Percentiles rank a stretch among this genome's conserved stretches.
These are phyloP conservation scores for Aleiodes sp. DNA, from an alignment of 1,140 invertebrate species.

Conservation along the genomic window DNA sequence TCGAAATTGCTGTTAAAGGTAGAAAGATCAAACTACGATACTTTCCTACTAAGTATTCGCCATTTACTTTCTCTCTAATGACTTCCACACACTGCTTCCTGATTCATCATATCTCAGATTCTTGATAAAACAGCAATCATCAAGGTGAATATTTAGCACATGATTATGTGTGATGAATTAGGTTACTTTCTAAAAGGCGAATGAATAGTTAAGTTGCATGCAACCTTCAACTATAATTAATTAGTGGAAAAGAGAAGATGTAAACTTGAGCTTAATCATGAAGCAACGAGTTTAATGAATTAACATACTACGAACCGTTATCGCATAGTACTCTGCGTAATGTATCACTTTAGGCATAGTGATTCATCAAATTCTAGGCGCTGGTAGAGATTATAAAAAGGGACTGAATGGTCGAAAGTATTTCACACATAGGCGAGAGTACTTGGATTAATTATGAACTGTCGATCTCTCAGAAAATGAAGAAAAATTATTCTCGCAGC, in stretches of 20 bases:
- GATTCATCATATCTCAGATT: neutral
- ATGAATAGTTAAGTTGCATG: neutral
- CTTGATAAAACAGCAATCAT: neutral
- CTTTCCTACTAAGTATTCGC: too few species aligned
- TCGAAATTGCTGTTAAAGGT: too few species aligned
- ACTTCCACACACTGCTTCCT: neutral
- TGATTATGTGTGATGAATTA: neutral
- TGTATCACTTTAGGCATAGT: neutral
- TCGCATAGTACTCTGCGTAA: neutral
- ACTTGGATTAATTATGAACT: too few species aligned
- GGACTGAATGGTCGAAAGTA: too few species aligned
- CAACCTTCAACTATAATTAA: slow-evolving; percentile 7
- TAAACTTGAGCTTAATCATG: slow-evolving; percentile 1
- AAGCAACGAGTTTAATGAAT: slow-evolving; percentile 1
- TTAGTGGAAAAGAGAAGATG: neutral
- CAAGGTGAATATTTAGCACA: neutral
- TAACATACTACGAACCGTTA: slow-evolving; percentile 6
- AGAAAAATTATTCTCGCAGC: too few species aligned
- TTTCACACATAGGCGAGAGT: too few species aligned
- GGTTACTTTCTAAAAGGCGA: neutral
- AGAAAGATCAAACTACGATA: too few species aligned
- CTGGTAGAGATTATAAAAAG: slow-evolving; percentile 35
- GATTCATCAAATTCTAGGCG: slow-evolving; percentile 28
- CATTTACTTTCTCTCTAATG: too few species aligned
- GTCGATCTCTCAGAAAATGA: too few species aligned